Base-by-base conservation (phyloP, 2,797 vertebrate species). In the Premnoplex brunnescens region DNA sequence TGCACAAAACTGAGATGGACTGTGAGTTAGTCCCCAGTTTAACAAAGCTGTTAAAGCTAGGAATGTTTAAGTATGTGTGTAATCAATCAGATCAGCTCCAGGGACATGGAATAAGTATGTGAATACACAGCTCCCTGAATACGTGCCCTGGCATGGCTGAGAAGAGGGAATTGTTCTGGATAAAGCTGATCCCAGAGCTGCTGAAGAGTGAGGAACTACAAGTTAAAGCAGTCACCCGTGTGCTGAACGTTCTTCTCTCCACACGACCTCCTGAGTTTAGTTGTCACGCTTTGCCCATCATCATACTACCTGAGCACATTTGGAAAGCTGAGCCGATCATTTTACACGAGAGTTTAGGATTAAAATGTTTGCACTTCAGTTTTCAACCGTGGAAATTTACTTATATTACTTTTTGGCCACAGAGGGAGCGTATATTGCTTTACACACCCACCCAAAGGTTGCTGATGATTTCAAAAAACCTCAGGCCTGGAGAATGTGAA, bases 21-120 rank as follows among this genome's bases (percentile, higher is more conserved):
- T 71, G 32, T 32, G 44, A 82, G 74, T 64, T 79, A 93, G 63
- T 66, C 23, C 55, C 20, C 34, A 34, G 27, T 36, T 93, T 89
- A 93, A 79, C 85, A 87, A 87, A 89, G 80, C 30, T 79, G 52
- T 86, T 83, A 32, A 85, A 86, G 32, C 71, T 66, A 59, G 73
- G 30, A 37, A 27, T 24, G 46, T 78, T 86, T 75, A 90, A 93
- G 28, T n/a, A 55, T 43, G 37, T 74, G 75, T 71, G 41, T 63
- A 76, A 92, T 92, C 92, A 74, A 87, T 56, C 83, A 85, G 26
- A 49, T 79, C 81, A 56, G 2, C 71, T 89, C 81, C 59, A 74
- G 78, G 44, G 56, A 83, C 24, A 22, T 18, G 49, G 77, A 80
- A 83, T 59, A 89, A 92, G 58, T 7, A 30, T 44, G 22, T 41